Conservation (phyloP, 2,888 invertebrate species). For the Meloe dianella region DNA sequence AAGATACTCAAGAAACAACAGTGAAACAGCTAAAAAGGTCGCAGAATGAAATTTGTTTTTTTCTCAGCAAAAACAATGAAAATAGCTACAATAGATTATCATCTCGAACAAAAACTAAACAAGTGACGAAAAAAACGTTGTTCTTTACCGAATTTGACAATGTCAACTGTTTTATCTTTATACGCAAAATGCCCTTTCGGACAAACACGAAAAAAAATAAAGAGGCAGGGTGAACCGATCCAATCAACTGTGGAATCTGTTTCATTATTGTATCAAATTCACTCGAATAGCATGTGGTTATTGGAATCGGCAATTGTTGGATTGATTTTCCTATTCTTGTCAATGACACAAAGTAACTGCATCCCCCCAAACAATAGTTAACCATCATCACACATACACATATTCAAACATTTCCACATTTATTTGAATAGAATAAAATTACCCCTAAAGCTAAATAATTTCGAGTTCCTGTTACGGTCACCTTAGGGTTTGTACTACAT, state of each 20-base stretch:
- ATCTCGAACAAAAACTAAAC: no score
- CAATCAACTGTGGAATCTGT: background rate
- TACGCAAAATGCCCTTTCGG: no score
- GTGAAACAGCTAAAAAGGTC: no score
- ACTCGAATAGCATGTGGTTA: background rate
- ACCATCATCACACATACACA: background rate
- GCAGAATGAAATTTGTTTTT: no score
- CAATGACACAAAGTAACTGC: conserved; percentile 5
- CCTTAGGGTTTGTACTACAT: conserved; percentile 28
- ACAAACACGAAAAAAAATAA: background rate
- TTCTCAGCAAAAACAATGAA: no score
- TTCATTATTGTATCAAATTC: conserved; percentile 4
- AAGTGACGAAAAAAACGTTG: no score
- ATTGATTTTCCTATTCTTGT: conserved; percentile 9
- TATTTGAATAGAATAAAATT: background rate
- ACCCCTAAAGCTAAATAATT: background rate
- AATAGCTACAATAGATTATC: no score
- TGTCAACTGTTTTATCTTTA: no score
- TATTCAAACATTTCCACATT: background rate
- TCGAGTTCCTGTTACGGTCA: conserved; percentile 27
- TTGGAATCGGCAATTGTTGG: background rate
- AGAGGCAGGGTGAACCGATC: background rate
- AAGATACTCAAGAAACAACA: no score
- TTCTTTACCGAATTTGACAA: no score
- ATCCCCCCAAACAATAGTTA: background rate